Conservation (phyloP, 2,888 invertebrate species). For the Coelinius sp. region DNA sequence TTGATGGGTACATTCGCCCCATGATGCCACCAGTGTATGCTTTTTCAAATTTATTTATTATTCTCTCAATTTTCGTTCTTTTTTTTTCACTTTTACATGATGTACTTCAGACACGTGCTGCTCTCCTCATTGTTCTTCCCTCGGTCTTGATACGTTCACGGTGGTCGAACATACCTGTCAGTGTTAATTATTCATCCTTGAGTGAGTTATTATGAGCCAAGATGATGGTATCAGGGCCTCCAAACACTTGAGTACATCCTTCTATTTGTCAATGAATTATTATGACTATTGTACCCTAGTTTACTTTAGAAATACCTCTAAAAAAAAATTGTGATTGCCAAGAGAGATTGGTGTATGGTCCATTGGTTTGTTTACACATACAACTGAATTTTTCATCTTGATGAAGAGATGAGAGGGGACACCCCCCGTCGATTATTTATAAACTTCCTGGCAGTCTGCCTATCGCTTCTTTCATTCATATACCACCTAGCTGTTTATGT, state of each 20-base stretch:
- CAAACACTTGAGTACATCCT: background rate
- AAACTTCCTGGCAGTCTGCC: conserved; percentile 44
- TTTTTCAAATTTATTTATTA: conserved; percentile 7
- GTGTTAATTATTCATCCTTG: conserved; percentile 33
- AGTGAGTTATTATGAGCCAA: conserved; percentile 26
- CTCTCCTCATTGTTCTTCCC: conserved; percentile 24
- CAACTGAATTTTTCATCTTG: background rate
- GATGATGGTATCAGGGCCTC: background rate
- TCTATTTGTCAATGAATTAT: no score
- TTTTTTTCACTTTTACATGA: conserved; percentile 6
- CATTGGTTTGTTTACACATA: conserved; percentile 23
- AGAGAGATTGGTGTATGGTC: conserved; percentile 8
- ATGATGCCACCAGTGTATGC: conserved; percentile 24
- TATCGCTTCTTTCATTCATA: conserved; percentile 48
- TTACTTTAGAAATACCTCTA: no score
- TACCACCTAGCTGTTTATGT: conserved; percentile 22
- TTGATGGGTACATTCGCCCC: conserved; percentile 36
- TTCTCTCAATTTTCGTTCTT: background rate
- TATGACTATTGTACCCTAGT: no score
- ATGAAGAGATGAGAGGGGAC: conserved; percentile 13
- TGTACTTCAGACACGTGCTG: conserved; percentile 33
- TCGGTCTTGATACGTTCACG: conserved; percentile 17
- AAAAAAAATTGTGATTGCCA: conserved; percentile 5
- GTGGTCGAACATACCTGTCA: conserved; percentile 29
- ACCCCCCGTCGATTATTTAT: conserved; percentile 32